A percentile compares a stretch with the other conserved stretches of the same genome.
Evolutionary conservation across 2,888 invertebrate species (phyloP).

Genomic region (Eupithecia subumbrata): DNA sequence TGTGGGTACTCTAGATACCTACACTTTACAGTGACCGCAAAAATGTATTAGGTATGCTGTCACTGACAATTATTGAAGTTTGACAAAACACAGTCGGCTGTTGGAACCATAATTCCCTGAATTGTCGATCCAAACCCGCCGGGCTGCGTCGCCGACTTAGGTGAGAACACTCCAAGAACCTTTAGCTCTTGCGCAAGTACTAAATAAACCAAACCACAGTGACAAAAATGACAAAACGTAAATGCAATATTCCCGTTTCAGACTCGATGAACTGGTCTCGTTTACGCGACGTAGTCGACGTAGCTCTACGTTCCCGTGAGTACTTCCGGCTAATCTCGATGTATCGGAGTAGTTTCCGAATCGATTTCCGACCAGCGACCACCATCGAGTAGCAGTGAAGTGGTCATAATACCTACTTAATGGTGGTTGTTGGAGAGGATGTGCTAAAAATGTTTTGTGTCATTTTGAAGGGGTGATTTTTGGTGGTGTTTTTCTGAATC

Average conservation of each 20-base stretch:
- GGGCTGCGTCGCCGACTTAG: not conserved
- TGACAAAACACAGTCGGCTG: not conserved
- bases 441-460: slow-evolving; percentile 1
- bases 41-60: not conserved
- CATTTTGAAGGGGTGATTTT: not conserved
- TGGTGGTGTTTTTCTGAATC: not conserved
- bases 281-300: not conserved
- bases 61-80: not conserved
- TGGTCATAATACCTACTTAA: not conserved
- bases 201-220: not conserved
- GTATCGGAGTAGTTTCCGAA: slow-evolving; percentile 39
- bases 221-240: not conserved
- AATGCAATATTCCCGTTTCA: not conserved
- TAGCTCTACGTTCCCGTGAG: not conserved
- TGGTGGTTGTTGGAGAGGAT: not conserved
- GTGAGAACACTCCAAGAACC: not conserved
- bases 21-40: not conserved
- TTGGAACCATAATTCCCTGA: no score
- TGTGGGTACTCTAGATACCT: not conserved
- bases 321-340: slow-evolving; percentile 6
- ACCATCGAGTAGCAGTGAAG: not conserved
- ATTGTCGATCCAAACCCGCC: not conserved
- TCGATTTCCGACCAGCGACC: slow-evolving; percentile 30
- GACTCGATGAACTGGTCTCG: not conserved
- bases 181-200: not conserved